Evolutionary conservation across 92 coral and sea anemone species (phyloP).

Genomic region (Zoanthus sociatus): DNA sequence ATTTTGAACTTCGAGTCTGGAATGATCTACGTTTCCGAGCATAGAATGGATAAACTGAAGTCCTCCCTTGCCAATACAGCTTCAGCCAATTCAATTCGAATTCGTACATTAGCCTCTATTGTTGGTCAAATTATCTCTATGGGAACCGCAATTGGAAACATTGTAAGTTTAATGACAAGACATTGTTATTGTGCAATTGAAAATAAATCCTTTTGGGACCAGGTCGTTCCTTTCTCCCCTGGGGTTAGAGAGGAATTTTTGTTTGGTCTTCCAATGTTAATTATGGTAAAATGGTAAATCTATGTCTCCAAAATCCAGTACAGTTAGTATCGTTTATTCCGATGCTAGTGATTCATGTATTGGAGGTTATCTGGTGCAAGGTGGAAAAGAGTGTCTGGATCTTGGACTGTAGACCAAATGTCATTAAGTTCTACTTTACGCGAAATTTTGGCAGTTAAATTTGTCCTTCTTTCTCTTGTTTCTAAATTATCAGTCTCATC

Average conservation of each 20-base stretch:
- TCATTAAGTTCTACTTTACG: slow-evolving; percentile 29
- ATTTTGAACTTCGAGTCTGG: too few relatives aligned
- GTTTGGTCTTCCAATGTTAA: slow-evolving; percentile 44
- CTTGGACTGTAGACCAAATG: slow-evolving; percentile 16
- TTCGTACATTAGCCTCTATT: too few relatives aligned
- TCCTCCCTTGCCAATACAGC: too few relatives aligned
- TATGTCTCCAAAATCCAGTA: background rate
- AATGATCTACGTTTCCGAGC: too few relatives aligned
- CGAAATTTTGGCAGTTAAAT: too few relatives aligned
- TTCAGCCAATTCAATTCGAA: too few relatives aligned
- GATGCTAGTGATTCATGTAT: slow-evolving; percentile 30
- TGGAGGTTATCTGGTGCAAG: slow-evolving; percentile 67
- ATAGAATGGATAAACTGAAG: too few relatives aligned
- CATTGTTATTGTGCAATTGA: slow-evolving; percentile 59
- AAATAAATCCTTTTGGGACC: slow-evolving; percentile 54
- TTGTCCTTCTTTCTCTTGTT: slow-evolving; percentile 49
- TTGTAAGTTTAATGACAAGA: background rate
- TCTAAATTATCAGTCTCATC: slow-evolving; percentile 55
- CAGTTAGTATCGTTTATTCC: slow-evolving; percentile 63
- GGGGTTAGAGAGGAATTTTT: slow-evolving; percentile 49
- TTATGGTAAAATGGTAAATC: slow-evolving; percentile 3
- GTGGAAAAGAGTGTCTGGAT: slow-evolving; percentile 57
- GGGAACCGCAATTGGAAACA: too few relatives aligned
- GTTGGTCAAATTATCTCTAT: too few relatives aligned
- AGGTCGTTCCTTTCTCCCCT: background rate